phyloP scores from a whole-genome alignment of 1,140 invertebrate species.

The Drosophila carrolli region DNA sequence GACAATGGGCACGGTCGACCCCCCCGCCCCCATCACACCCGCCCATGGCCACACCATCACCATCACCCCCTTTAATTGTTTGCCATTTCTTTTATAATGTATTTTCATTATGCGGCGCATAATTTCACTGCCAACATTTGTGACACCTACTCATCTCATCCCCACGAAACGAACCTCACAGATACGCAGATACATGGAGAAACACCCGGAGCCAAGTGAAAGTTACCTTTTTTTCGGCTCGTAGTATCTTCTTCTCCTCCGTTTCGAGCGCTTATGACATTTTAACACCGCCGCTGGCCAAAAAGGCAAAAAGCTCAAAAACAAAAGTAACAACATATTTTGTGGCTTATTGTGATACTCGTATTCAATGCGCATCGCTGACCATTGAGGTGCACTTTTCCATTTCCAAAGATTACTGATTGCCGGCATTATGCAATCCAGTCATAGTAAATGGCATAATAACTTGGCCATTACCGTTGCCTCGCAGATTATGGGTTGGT shows the following conservation, averaged over 20 bases:
- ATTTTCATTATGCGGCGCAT: conserved; percentile 61
- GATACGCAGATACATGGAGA: conserved; percentile 32
- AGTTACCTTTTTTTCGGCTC: conserved; percentile 23
- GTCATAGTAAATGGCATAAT: conserved; percentile 24
- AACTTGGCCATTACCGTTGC: conserved; percentile 10
- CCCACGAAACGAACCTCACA: conserved; percentile 15
- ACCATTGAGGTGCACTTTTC: conserved; percentile 51
- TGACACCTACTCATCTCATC: conserved; percentile 69
- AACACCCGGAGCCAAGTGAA: conserved; percentile 43
- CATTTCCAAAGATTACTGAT: conserved; percentile 38
- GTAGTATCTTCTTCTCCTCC: conserved; percentile 22
- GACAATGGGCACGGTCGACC: conserved; percentile 34
- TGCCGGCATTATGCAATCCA: conserved; percentile 33
- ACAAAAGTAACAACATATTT: conserved; percentile 9
- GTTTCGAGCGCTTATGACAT: conserved; percentile 51
- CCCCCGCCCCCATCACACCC: not conserved
- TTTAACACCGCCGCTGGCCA: conserved; percentile 46
- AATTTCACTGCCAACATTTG: conserved; percentile 72
- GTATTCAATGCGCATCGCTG: conserved; percentile 60
- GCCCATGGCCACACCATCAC: conserved; percentile 1
- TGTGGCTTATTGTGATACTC: conserved; percentile 34
- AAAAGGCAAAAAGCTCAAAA: conserved; percentile 7
- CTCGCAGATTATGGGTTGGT: not conserved
- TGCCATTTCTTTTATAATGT: conserved; percentile 69
- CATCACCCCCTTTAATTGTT: conserved; percentile 55